These are phyloP conservation scores for Boulengerochromis microlepis DNA, from an alignment of 2,113 vertebrate species.

Conservation along the genomic window DNA sequence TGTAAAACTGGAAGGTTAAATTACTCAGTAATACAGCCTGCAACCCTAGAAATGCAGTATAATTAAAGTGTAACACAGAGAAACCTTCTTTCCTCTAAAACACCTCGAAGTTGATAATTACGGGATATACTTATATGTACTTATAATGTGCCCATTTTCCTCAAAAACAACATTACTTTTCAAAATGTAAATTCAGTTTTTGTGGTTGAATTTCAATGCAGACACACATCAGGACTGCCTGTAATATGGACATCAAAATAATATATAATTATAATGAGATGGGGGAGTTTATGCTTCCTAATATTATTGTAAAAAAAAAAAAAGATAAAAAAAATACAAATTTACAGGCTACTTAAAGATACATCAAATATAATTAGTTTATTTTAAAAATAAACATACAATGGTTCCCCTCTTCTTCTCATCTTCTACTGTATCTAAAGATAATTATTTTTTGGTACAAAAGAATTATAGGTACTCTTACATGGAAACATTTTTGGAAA, in stretches of 20 bases:
- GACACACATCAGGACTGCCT: accelerated
- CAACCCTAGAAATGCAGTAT: background rate
- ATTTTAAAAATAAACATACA: background rate
- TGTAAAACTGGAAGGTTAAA: background rate
- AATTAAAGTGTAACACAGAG: background rate
- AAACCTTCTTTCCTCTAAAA: background rate
- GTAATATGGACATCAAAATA: background rate
- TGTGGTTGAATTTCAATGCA: background rate
- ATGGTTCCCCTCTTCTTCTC: background rate
- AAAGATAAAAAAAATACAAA: background rate
- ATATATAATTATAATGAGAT: background rate
- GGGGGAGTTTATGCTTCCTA: background rate
- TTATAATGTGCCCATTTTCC: background rate
- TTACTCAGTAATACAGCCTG: background rate
- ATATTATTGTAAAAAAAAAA: background rate
- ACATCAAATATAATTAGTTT: background rate
- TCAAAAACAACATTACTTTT: background rate
- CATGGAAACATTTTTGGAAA: background rate
- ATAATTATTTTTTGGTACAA: background rate
- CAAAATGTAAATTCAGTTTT: background rate
- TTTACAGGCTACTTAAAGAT: background rate
- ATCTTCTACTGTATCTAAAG: background rate
- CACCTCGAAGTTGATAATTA: background rate
- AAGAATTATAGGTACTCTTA: background rate
- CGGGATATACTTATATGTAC: background rate